Percentiles rank a stretch among this genome's conserved stretches.
Conservation (phyloP, 2,797 vertebrate genomes). For the Rhinogobio ventralis region DNA sequence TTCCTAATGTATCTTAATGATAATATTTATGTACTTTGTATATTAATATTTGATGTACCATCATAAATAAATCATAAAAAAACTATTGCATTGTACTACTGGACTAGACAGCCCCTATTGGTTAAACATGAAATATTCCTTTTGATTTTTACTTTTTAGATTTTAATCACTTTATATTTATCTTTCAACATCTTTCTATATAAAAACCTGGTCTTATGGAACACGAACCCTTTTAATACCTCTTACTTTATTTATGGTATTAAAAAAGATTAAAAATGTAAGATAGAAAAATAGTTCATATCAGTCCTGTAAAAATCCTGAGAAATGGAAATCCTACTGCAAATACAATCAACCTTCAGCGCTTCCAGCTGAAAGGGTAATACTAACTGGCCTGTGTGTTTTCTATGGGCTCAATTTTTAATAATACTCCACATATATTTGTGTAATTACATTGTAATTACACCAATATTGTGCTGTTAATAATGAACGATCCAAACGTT, state of each 20-base stretch:
- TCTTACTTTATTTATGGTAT: slow-evolving; percentile 9
- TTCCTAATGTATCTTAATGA: background rate
- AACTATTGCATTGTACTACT: background rate
- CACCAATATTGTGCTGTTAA: slow-evolving; percentile 24
- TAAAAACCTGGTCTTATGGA: slow-evolving; percentile 5
- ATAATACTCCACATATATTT: slow-evolving; percentile 48
- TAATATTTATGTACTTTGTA: slow-evolving; percentile 13
- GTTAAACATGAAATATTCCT: slow-evolving; percentile 5
- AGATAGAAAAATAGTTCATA: slow-evolving; percentile 19
- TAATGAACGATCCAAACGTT: slow-evolving; percentile 28
- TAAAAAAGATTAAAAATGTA: slow-evolving; percentile 27
- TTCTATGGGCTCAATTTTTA: slow-evolving; percentile 31
- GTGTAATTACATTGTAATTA: slow-evolving; percentile 38
- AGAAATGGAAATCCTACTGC: slow-evolving; percentile 27
- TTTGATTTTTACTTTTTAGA: background rate
- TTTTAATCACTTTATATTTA: slow-evolving; percentile 2
- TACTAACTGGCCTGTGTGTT: slow-evolving; percentile 41
- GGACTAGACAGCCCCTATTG: background rate
- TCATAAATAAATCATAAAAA: background rate
- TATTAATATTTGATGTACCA: slow-evolving; percentile 17
- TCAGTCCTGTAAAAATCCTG: slow-evolving; percentile 28
- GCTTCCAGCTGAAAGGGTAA: slow-evolving; percentile 36
- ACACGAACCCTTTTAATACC: slow-evolving; percentile 14
- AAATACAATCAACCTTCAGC: slow-evolving; percentile 34
- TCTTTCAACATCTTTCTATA: background rate